Conservation (phyloP, 2,113 vertebrate genomes). For the Cololabis saira region DNA sequence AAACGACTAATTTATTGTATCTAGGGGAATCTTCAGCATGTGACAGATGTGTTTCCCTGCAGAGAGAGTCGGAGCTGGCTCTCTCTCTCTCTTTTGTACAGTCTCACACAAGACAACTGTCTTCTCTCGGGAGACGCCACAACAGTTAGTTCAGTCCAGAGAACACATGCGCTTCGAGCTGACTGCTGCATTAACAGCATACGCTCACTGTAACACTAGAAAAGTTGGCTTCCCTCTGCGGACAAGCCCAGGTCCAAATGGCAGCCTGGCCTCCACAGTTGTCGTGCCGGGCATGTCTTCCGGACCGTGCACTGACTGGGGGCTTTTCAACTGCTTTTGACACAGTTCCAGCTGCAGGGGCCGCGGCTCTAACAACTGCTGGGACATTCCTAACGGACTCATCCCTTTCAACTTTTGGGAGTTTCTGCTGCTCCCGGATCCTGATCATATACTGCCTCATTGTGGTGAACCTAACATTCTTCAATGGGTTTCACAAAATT, state of each 20-base stretch:
- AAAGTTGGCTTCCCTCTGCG: constrained; percentile 42
- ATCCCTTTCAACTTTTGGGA: constrained; percentile 64
- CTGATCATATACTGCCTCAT: constrained; percentile 87
- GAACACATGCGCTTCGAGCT: constrained; percentile 36
- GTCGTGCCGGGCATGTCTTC: constrained; percentile 53
- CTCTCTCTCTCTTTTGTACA: constrained; percentile 39
- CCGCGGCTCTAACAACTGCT: constrained; percentile 70
- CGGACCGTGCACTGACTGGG: constrained; percentile 38
- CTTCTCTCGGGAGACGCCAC: constrained; percentile 38
- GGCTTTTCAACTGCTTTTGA: constrained; percentile 57
- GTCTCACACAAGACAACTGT: constrained; percentile 36
- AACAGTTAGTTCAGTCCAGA: constrained; percentile 45
- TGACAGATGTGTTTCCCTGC: constrained; percentile 40
- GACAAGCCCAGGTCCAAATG: constrained; percentile 53
- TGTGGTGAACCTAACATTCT: constrained; percentile 81
- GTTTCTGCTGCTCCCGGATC: constrained; percentile 69
- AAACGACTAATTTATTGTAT: constrained; percentile 11
- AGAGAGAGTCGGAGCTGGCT: constrained; percentile 33
- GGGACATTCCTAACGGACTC: constrained; percentile 70
- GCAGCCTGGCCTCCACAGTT: constrained; percentile 56
- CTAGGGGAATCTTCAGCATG: constrained; percentile 6
- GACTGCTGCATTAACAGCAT: constrained; percentile 31
- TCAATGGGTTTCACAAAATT: constrained; percentile 52
- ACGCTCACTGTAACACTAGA: constrained; percentile 14
- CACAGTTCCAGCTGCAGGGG: constrained; percentile 58